Evolutionary conservation across 2,113 vertebrate genomes (phyloP).

Genomic region (Chionodraco myersi): DNA sequence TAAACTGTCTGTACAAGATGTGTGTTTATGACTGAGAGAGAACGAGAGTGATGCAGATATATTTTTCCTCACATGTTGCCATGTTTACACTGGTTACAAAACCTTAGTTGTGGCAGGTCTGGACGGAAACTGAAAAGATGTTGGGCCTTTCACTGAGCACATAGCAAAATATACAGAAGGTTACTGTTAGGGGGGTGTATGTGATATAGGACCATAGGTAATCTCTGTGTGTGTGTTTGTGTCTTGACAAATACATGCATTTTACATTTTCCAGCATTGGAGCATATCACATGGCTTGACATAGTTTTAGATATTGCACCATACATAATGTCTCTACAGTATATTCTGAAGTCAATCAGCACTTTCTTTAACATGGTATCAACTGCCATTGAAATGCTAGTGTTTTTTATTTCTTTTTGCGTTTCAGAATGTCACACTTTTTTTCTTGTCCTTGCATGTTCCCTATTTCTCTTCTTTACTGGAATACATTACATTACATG

Average conservation of each 20-base stretch:
- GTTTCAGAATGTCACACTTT: background rate
- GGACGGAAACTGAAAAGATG: constrained; percentile 22
- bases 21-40: background rate
- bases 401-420: no score
- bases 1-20: background rate
- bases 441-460: background rate
- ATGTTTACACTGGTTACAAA: constrained; percentile 38
- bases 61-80: constrained; percentile 15
- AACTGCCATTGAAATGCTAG: no score
- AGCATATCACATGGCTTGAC: background rate
- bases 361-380: no score
- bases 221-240: background rate
- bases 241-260: constrained; percentile 3
- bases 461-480: background rate
- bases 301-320: background rate
- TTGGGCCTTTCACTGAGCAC: constrained; percentile 39
- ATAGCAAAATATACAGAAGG: constrained; percentile 3
- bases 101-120: constrained; percentile 41
- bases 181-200: constrained; percentile 21
- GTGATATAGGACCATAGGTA: background rate
- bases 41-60: background rate
- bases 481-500: background rate
- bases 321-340: background rate
- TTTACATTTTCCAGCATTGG: background rate
- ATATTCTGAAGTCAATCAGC: background rate